Base-by-base conservation (phyloP, 2,797 vertebrate species). In the Gobio occitaniae region DNA sequence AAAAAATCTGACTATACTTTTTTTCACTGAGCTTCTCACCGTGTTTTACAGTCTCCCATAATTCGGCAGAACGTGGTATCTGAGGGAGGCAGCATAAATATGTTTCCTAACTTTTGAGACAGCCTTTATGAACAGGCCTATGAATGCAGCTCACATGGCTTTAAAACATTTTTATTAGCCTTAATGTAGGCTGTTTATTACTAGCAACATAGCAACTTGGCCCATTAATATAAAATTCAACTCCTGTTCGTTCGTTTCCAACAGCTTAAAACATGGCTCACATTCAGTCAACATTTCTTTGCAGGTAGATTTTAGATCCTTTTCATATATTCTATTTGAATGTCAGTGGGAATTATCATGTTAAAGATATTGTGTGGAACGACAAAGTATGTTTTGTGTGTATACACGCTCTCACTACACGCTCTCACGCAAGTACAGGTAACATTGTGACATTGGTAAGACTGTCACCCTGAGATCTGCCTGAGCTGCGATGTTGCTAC, bases 381-480 rank as follows among this genome's bases (percentile, higher is more conserved):
- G 6, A 29, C 5, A 0, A 65, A 65, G 13, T 65, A 25, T 32
- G 6, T 2, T 13, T 9, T 78, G 29, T 76, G 12, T 41, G 16
- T 25, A 44, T 4, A 48, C 17, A 54, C 66, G 50, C 63, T 38
- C 77, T 44, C 38, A 71, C 80, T 79, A n/a, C n/a, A n/a, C n/a
- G n/a, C n/a, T n/a, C n/a, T n/a, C n/a, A n/a, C n/a, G 50, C 48
- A 52, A 65, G 19, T 85, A 13, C n/a, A 79, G 72, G 61, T 56
- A 80, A 81, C 84, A 82, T 59, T 65, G 47, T 84, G 70, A 70
- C 84, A 82, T 69, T 70, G 82, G 65, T 82, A 79, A 70, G 19
- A 4, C 50, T 68, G 70, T 83, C 54, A 78, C 69, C 47, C 74
- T 77, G 77, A 71, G 81, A 77, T 48, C 36, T 16, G 74, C 69